These are phyloP conservation scores for Beroe forskalii DNA, from an alignment of 37 sponge, comb jelly and placozoan genomes.

Conservation along the genomic window DNA sequence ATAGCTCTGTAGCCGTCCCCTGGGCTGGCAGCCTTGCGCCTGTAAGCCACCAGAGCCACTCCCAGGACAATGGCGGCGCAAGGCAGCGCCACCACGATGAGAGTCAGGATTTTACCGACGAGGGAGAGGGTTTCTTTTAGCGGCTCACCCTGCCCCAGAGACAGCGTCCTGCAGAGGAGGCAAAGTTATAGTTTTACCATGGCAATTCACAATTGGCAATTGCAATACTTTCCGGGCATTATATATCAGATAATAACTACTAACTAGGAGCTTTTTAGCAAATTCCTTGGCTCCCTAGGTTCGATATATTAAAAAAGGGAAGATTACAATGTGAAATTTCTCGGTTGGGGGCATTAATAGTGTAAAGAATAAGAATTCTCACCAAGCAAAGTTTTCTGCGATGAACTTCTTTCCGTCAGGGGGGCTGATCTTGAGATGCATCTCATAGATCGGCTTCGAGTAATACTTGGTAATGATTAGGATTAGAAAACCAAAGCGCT, in stretches of 20 bases:
- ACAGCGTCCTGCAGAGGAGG: not conserved
- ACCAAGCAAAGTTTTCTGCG: constrained; percentile 8
- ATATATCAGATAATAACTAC: too few relatives aligned
- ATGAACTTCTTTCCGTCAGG: constrained; percentile 37
- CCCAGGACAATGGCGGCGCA: constrained; percentile 24
- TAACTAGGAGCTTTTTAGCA: too few relatives aligned
- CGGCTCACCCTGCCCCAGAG: constrained; percentile 8
- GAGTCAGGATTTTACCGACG: constrained; percentile 18
- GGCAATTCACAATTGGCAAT: too few relatives aligned
- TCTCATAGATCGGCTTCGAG: not conserved
- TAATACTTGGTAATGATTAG: not conserved
- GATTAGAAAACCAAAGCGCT: not conserved
- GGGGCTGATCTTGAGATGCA: not conserved
- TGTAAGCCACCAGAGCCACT: not conserved
- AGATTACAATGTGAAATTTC: too few relatives aligned
- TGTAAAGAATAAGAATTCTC: too few relatives aligned
- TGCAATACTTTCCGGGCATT: too few relatives aligned
- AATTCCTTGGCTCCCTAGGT: too few relatives aligned
- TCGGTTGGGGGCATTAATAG: too few relatives aligned
- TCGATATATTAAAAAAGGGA: too few relatives aligned
- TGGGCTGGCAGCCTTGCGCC: not conserved
- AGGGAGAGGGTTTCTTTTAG: not conserved
- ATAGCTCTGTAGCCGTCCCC: constrained; percentile 42
- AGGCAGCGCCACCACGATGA: not conserved
- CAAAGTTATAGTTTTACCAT: too few relatives aligned